phyloP scores from a whole-genome alignment of 2,113 vertebrate species.

The Chaetura pelagica region DNA sequence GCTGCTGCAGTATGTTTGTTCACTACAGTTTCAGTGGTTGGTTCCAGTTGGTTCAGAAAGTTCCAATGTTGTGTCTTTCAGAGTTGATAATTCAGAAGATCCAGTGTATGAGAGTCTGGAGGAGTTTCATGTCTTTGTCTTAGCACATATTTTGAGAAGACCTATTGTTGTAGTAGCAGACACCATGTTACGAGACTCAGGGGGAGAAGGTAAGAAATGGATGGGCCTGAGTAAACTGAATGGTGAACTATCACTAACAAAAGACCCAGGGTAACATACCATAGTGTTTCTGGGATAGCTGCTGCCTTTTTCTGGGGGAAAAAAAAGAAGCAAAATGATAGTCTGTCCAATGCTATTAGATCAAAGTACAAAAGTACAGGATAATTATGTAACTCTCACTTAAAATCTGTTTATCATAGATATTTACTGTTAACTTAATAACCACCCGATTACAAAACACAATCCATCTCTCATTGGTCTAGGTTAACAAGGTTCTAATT shows the following conservation, averaged over 20 bases:
- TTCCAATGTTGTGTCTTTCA: constrained; percentile 61
- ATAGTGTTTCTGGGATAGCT: neutral
- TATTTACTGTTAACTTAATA: neutral
- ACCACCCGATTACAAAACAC: neutral
- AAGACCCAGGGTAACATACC: neutral
- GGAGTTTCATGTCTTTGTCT: constrained; percentile 97
- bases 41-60: neutral
- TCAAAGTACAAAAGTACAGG: neutral
- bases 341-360: neutral
- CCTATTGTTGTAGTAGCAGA: constrained; percentile 97
- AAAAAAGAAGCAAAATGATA: neutral
- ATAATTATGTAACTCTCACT: neutral
- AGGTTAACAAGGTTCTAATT: neutral
- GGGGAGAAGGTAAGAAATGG: constrained; percentile 88
- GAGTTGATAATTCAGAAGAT: constrained; percentile 94
- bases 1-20: neutral
- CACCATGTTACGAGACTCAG: constrained; percentile 95
- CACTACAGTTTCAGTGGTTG: neutral
- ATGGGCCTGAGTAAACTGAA: neutral
- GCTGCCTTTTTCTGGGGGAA: neutral
- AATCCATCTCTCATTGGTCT: neutral
- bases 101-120: constrained; percentile 97
- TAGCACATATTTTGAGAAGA: constrained; percentile 93
- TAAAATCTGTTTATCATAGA: neutral
- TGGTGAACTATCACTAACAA: neutral